phyloP scores from a whole-genome alignment of 2,888 invertebrate species.

The Cenopis cana region DNA sequence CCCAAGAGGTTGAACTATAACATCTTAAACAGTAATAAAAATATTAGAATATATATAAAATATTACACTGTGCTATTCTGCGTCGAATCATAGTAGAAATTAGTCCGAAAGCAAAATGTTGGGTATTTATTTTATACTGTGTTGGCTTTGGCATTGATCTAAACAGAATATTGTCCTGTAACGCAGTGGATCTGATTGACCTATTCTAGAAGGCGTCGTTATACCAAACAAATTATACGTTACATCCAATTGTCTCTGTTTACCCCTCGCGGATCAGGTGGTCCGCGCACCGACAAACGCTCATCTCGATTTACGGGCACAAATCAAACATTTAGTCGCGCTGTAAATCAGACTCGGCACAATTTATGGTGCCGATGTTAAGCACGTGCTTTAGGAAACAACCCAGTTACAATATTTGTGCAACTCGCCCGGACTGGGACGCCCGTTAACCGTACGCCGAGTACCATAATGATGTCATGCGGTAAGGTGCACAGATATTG shows the following conservation, averaged over 20 bases:
- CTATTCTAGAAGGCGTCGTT: too few relatives aligned
- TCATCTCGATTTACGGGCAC: slow-evolving; percentile 83
- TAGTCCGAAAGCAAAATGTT: neutral
- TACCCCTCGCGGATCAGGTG: slow-evolving; percentile 48
- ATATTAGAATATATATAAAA: too few relatives aligned
- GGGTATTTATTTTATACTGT: neutral
- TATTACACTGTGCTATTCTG: too few relatives aligned
- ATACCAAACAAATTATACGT: neutral
- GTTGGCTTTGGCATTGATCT: neutral
- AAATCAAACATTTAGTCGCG: slow-evolving; percentile 82
- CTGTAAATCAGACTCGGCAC: slow-evolving; percentile 79
- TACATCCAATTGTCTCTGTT: slow-evolving; percentile 10
- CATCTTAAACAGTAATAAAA: too few relatives aligned
- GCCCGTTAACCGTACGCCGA: too few relatives aligned
- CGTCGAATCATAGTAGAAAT: too few relatives aligned
- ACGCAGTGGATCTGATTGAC: neutral
- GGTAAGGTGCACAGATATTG: too few relatives aligned
- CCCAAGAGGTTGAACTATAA: too few relatives aligned
- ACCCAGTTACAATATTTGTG: too few relatives aligned
- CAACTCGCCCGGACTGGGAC: too few relatives aligned
- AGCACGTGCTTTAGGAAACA: slow-evolving; percentile 57
- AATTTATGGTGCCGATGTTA: slow-evolving; percentile 73
- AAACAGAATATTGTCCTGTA: neutral
- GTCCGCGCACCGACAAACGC: slow-evolving; percentile 73
- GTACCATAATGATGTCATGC: too few relatives aligned